Conservation (phyloP, 2,888 invertebrate genomes). For the Bedellia somnulentella region DNA sequence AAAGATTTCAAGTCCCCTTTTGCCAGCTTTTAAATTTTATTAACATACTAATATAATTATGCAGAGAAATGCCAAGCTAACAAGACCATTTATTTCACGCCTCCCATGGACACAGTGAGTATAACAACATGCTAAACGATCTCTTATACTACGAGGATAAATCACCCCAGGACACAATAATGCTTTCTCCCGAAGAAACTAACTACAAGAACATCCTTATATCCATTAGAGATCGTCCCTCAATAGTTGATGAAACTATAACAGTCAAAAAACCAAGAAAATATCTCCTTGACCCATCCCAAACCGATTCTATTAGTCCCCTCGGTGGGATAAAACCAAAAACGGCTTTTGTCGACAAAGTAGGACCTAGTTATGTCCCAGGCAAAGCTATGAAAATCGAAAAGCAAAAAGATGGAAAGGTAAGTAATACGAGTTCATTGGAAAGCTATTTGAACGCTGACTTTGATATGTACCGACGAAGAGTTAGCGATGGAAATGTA, state of each 20-base stretch:
- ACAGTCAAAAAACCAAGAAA: constrained; percentile 34
- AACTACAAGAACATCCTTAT: constrained; percentile 47
- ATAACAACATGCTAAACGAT: constrained; percentile 31
- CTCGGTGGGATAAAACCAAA: constrained; percentile 31
- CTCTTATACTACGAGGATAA: constrained; percentile 28
- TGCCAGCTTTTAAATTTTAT: no score
- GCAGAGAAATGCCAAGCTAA: no score
- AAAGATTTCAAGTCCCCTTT: no score
- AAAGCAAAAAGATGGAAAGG: constrained; percentile 48
- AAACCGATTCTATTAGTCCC: constrained; percentile 36
- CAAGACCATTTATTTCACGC: constrained; percentile 18
- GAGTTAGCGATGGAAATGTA: constrained; percentile 44
- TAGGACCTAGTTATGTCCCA: constrained; percentile 52
- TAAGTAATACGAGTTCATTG: constrained; percentile 32
- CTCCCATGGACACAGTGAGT: constrained; percentile 47
- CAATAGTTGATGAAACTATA: constrained; percentile 35
- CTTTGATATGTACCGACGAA: constrained; percentile 28
- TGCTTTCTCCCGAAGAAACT: constrained; percentile 47
- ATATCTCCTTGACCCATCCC: constrained; percentile 27
- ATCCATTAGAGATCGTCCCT: constrained; percentile 38
- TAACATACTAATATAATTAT: no score
- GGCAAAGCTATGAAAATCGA: constrained; percentile 77
- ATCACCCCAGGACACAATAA: constrained; percentile 51
- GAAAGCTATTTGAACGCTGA: constrained; percentile 56
- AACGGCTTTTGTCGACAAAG: constrained; percentile 43